Percentiles rank a stretch among this genome's conserved stretches.
Conservation (phyloP, 1,140 invertebrate genomes). For the Drosophila mauritiana region DNA sequence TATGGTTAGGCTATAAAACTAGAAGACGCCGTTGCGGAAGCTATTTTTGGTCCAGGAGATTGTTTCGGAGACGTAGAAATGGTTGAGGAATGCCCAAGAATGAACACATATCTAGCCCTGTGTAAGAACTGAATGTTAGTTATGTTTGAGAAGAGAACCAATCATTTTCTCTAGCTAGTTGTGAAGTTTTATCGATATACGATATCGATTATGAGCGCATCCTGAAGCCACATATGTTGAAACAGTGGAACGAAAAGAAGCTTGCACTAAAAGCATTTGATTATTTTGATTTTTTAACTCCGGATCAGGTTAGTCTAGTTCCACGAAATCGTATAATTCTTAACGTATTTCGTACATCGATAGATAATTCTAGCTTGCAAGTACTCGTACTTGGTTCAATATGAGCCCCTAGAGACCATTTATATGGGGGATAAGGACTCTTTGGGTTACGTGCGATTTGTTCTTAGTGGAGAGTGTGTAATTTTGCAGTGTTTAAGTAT, state of each 20-base stretch:
- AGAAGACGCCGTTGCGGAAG: constrained; percentile 27
- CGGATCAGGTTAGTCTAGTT: constrained; percentile 42
- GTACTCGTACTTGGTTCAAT: constrained; percentile 57
- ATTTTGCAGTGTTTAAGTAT: constrained; percentile 73
- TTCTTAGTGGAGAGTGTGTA: constrained; percentile 80
- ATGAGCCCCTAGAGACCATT: constrained; percentile 70
- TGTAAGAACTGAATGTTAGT: constrained; percentile 28
- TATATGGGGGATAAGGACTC: constrained; percentile 66
- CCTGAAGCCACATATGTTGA: constrained; percentile 48
- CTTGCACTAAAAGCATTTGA: constrained; percentile 54
- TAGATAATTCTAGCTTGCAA: constrained; percentile 69
- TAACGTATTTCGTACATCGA: neutral
- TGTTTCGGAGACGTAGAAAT: constrained; percentile 72
- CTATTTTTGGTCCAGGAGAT: constrained; percentile 69
- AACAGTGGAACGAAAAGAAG: constrained; percentile 70
- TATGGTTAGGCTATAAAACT: constrained; percentile 20
- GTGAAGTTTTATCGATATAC: constrained; percentile 61
- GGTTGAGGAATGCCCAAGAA: constrained; percentile 40
- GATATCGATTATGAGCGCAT: constrained; percentile 58
- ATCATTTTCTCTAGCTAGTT: constrained; percentile 18
- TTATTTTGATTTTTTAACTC: constrained; percentile 61
- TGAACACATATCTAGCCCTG: constrained; percentile 51
- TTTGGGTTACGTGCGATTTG: constrained; percentile 61
- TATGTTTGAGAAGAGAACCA: too few relatives aligned
- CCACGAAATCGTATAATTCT: too few relatives aligned